A percentile compares a stretch with the other conserved stretches of the same genome.
Evolutionary conservation across 2,113 vertebrate genomes (phyloP).

Genomic region (Haemorhous mexicanus): DNA sequence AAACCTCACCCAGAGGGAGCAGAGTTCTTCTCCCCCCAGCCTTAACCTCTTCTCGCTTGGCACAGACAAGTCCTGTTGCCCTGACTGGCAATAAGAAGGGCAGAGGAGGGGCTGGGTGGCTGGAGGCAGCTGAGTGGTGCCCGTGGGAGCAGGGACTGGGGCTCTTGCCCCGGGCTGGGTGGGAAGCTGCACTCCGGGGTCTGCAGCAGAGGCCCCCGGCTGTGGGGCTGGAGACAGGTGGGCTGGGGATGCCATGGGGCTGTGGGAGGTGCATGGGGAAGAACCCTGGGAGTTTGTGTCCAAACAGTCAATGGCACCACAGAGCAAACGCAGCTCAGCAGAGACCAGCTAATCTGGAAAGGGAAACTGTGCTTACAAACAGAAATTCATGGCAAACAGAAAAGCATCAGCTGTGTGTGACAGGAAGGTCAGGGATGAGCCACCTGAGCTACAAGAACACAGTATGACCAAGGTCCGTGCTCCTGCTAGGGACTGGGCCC

Average conservation of each 20-base stretch:
- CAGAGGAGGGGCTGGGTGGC: not conserved
- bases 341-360: not conserved
- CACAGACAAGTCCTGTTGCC: not conserved
- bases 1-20: not conserved
- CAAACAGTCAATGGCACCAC: rapidly evolving
- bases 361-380: not conserved
- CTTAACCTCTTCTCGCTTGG: not conserved
- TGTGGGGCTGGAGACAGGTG: not conserved
- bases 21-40: not conserved
- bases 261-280: not conserved
- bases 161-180: not conserved
- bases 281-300: not conserved
- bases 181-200: rapidly evolving
- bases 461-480: rapidly evolving
- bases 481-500: not conserved
- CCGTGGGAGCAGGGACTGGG: rapidly evolving
- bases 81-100: rapidly evolving
- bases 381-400: not conserved
- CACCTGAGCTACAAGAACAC: rapidly evolving
- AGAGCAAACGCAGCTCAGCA: not conserved
- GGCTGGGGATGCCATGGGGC: not conserved
- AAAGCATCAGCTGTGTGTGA: not conserved
- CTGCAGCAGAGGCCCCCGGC: not conserved
- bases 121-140: rapidly evolving
- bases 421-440: not conserved